Evolutionary conservation across 2,113 vertebrate species (phyloP), one percentile per base, ranked within the genome.

Genomic region (Alethe diademata): DNA sequence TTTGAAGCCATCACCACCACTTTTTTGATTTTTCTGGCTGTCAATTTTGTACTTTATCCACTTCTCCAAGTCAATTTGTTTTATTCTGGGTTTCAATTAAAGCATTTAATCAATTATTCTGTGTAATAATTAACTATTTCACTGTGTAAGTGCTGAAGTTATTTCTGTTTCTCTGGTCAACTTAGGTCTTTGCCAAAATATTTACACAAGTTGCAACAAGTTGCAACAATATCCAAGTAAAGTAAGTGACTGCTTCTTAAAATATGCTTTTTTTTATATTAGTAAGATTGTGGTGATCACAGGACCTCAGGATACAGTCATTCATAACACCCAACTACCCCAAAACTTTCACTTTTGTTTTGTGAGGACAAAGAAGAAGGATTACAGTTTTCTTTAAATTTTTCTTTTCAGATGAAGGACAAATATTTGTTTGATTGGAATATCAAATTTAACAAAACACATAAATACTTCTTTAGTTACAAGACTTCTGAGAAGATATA

Each of bases 161-260:
- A 78, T 66, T 94, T 74, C 0, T 5, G 26, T 64, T 35, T 40
- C 56, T 62, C 36, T 45, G 28, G 56, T 58, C 38, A 66, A 14
- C 50, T 74, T 54, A 87, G 51, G 23, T 28, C 35, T 88, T 78
- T 71, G 35, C 61, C 40, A 82, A 86, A 92, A 71, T 43, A 72
- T 48, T 81, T 75, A 71, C 31, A 42, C 4, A 87, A 25, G 16
- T 13, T 75, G 53, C 61, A 74, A 29, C 11, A 67, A 60, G 11
- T 28, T 53, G 33, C 78, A 80, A 43, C 29, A 74, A 70, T 10
- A 81, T 31, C n/a, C 7, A 57, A 70, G 51, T 40, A n/a, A 73
- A 84, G 3, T 35, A 79, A 67, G 26, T 29, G 19, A 84, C 5
- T 86, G 19, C 26, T 87, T 82, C 47, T 67, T 61, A 86, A 53